Evolutionary conservation across 1,140 invertebrate genomes (phyloP).

Genomic region (Leptonema lineaticorne): DNA sequence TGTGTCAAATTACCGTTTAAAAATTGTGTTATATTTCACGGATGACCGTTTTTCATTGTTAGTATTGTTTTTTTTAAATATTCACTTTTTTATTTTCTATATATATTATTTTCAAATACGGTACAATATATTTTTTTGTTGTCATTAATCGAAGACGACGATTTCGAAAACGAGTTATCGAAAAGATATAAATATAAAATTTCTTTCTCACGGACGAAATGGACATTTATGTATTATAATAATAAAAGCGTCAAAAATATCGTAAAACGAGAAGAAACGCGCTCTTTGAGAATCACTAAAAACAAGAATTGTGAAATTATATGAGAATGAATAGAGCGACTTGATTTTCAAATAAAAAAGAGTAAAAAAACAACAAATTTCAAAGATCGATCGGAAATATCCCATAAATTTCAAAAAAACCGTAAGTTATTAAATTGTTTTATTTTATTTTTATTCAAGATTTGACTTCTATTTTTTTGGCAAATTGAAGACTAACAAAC

Average conservation of each 20-base stretch:
- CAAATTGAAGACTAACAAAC: too few relatives aligned
- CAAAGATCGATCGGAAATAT: slow-evolving; percentile 6
- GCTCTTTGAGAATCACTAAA: slow-evolving; percentile 19
- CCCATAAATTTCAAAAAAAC: neutral
- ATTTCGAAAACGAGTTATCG: slow-evolving; percentile 29
- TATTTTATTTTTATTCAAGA: neutral
- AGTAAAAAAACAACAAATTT: too few relatives aligned
- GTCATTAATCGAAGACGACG: neutral
- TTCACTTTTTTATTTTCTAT: too few relatives aligned
- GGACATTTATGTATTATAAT: slow-evolving; percentile 31
- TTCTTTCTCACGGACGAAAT: slow-evolving; percentile 22
- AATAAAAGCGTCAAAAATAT: slow-evolving; percentile 39
- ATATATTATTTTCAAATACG: too few relatives aligned
- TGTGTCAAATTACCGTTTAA: neutral
- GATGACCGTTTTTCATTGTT: neutral
- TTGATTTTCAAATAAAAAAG: too few relatives aligned
- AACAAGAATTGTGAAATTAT: slow-evolving; percentile 21
- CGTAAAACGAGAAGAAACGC: slow-evolving; percentile 31
- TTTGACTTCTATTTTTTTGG: too few relatives aligned
- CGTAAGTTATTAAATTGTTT: neutral
- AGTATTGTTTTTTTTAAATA: neutral
- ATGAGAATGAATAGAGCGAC: neutral
- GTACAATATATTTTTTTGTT: neutral
- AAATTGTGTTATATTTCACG: neutral
- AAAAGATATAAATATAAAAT: slow-evolving; percentile 24